Conservation (phyloP, 2,113 vertebrate species). For the Naja naja region DNA sequence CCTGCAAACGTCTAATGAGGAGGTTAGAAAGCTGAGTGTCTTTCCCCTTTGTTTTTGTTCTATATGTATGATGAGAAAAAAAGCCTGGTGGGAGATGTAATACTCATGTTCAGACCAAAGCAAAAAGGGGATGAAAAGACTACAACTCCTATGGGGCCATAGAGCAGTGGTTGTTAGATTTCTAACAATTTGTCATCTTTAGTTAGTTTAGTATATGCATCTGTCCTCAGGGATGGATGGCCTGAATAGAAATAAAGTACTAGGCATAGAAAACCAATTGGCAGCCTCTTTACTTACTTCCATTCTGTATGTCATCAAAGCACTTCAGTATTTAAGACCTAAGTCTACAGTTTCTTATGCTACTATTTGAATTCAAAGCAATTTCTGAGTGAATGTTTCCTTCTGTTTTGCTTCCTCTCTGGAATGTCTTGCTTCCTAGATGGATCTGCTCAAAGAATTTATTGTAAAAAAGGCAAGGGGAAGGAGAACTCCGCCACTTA, state of each 20-base stretch:
- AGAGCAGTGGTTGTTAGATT: conserved; percentile 4
- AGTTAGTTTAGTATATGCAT: not conserved
- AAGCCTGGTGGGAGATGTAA: not conserved
- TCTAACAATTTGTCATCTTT: conserved; percentile 1
- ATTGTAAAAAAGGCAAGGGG: not conserved
- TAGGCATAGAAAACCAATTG: not conserved
- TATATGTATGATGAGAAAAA: not conserved
- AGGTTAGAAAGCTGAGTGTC: not conserved
- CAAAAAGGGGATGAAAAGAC: conserved; percentile 1
- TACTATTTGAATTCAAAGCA: conserved; percentile 21
- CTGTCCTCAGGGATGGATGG: not conserved
- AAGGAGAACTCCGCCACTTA: not conserved
- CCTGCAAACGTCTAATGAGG: not conserved
- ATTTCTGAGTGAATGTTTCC: not conserved
- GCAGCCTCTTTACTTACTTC: not conserved
- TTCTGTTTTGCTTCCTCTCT: not conserved
- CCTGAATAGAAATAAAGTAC: not conserved
- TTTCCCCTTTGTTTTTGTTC: not conserved
- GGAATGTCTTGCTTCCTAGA: not conserved
- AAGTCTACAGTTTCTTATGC: not conserved
- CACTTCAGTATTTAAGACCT: not conserved
- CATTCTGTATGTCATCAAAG: not conserved
- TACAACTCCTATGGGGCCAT: not conserved
- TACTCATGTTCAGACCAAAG: not conserved
- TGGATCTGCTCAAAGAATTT: conserved; percentile 14